Percentiles rank a stretch among this genome's conserved stretches.
Conservation (phyloP, 2,888 invertebrate species). For the Emmelina monodactyla region DNA sequence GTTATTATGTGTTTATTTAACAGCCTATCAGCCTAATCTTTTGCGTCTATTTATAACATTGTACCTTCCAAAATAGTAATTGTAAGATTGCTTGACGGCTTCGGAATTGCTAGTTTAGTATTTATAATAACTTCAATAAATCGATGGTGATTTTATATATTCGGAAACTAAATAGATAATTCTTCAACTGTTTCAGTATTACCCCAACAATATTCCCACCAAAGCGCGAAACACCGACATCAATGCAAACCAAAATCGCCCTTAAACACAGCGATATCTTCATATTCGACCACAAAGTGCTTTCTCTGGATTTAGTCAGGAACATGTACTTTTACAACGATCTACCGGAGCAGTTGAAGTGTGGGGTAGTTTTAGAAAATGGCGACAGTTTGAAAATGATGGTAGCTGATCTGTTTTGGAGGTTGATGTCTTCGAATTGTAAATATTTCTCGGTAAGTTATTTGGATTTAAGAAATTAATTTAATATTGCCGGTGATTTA, state of each 20-base stretch:
- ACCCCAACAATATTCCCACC: conserved; percentile 36
- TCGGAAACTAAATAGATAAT: too few species aligned
- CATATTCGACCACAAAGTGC: background rate
- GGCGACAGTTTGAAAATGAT: conserved; percentile 24
- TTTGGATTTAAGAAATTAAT: too few species aligned
- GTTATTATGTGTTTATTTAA: too few species aligned
- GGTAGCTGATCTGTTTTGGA: conserved; percentile 33
- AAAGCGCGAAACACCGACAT: conserved; percentile 28
- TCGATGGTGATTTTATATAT: too few species aligned
- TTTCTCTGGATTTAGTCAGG: conserved; percentile 32
- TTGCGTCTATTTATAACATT: background rate
- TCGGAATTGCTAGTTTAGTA: too few species aligned
- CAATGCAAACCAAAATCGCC: conserved; percentile 32
- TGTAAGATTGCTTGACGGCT: background rate
- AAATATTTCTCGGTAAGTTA: conserved; percentile 72
- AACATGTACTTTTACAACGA: conserved; percentile 47
- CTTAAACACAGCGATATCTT: conserved; percentile 29
- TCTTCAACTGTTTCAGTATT: conserved; percentile 26
- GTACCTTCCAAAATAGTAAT: too few species aligned
- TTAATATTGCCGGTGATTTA: too few species aligned
- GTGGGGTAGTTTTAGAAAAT: conserved; percentile 17
- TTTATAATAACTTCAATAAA: too few species aligned
- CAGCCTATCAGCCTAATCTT: background rate
- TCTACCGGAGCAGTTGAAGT: conserved; percentile 33
- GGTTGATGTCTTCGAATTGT: conserved; percentile 68